These are phyloP conservation scores for Macroteleia sp. DNA, from an alignment of 2,888 invertebrate species.

Conservation along the genomic window DNA sequence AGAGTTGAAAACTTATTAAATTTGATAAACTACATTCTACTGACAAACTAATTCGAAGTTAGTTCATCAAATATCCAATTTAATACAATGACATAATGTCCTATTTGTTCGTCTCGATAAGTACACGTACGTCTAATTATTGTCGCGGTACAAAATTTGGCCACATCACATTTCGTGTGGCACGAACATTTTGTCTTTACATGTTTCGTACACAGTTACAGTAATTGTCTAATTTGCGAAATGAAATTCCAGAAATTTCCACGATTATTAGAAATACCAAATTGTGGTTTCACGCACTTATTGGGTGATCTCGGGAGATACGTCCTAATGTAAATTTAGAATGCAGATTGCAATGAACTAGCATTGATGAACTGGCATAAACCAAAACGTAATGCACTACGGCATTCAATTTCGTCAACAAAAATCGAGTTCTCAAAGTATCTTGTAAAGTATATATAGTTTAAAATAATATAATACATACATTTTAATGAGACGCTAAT, in stretches of 20 bases:
- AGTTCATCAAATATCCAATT: no score
- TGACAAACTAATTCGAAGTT: no score
- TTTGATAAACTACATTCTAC: no score
- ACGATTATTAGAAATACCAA: conserved; percentile 65
- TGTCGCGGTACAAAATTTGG: conserved; percentile 35
- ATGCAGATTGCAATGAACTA: conserved; percentile 57
- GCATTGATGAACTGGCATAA: conserved; percentile 22
- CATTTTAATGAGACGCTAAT: no score
- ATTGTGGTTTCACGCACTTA: conserved; percentile 59
- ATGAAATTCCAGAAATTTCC: conserved; percentile 65
- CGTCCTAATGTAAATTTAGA: conserved; percentile 58
- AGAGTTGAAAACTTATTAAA: no score
- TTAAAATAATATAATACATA: conserved; percentile 9
- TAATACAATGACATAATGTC: no score
- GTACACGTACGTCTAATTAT: no score
- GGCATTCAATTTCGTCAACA: conserved; percentile 23
- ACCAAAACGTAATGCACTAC: conserved; percentile 16
- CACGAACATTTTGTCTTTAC: conserved; percentile 39
- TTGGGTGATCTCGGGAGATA: conserved; percentile 52
- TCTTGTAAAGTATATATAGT: background rate
- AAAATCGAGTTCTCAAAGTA: conserved; percentile 8
- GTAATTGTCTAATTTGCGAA: conserved; percentile 53
- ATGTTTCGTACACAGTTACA: conserved; percentile 37
- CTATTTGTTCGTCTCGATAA: no score
- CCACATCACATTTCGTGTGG: conserved; percentile 28